Evolutionary conservation across 2,113 vertebrate genomes (phyloP).

Genomic region (Odocoileus virginianus): DNA sequence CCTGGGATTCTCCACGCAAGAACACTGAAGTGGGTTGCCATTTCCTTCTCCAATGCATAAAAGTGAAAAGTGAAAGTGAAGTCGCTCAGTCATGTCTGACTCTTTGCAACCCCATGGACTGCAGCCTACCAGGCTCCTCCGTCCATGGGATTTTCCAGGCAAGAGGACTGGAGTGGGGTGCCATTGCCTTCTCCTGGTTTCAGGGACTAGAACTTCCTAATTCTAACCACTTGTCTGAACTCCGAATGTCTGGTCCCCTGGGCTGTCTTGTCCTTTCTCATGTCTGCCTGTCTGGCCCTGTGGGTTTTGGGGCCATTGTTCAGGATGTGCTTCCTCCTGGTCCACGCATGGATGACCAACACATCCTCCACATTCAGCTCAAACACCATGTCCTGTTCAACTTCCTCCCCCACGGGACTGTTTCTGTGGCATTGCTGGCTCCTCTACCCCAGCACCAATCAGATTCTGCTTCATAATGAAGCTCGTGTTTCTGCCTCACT

Average conservation of each 20-base stretch:
- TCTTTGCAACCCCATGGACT: no score
- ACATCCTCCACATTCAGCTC: neutral
- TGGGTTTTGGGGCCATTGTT: neutral
- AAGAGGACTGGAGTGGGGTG: no score
- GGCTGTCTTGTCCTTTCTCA: neutral
- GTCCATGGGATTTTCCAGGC: no score
- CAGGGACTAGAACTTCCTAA: neutral
- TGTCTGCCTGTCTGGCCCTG: neutral
- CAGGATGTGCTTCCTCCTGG: neutral
- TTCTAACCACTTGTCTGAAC: neutral
- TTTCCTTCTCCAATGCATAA: no score
- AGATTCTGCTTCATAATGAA: neutral
- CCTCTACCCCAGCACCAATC: rapidly evolving
- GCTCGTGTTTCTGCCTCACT: neutral
- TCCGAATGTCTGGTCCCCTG: neutral
- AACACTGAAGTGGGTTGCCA: no score
- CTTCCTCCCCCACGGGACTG: neutral
- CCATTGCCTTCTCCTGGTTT: no score
- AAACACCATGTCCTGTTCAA: neutral
- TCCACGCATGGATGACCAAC: neutral
- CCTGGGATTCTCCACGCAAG: no score
- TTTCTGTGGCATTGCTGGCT: neutral
- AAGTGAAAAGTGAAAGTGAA: no score
- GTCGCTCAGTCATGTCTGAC: no score
- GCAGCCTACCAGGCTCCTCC: no score